phyloP scores from a whole-genome alignment of 2,113 vertebrate species.

The Apeltes quadracus region DNA sequence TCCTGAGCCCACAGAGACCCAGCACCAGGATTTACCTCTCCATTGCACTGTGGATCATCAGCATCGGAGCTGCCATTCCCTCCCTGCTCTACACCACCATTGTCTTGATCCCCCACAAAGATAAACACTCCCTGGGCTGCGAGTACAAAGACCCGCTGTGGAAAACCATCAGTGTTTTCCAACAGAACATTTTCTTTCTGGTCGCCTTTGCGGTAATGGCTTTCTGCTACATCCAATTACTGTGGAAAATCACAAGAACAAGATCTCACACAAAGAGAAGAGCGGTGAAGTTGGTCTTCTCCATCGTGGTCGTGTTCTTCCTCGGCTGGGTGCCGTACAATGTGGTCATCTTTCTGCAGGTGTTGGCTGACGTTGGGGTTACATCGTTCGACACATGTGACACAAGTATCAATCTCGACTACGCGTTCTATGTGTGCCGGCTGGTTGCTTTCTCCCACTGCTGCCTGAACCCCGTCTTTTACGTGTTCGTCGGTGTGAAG shows the following conservation, averaged over 20 bases:
- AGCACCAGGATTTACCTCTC: conserved; percentile 66
- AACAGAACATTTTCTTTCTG: conserved; percentile 83
- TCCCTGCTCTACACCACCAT: conserved; percentile 75
- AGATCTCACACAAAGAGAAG: conserved; percentile 82
- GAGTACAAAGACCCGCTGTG: conserved; percentile 58
- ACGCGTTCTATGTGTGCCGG: conserved; percentile 81
- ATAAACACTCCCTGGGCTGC: conserved; percentile 52
- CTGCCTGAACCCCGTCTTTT: conserved; percentile 92
- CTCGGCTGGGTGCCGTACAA: conserved; percentile 93
- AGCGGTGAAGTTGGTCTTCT: conserved; percentile 88
- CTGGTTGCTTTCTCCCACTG: conserved; percentile 90
- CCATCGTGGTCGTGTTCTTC: conserved; percentile 86
- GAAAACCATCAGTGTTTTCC: conserved; percentile 34
- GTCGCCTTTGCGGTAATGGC: conserved; percentile 80
- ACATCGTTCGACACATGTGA: conserved; percentile 65
- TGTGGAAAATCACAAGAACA: conserved; percentile 79
- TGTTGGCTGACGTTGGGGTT: conserved; percentile 50
- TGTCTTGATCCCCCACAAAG: conserved; percentile 18
- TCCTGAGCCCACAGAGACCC: conserved; percentile 50
- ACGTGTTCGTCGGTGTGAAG: conserved; percentile 89
- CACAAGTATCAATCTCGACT: conserved; percentile 54
- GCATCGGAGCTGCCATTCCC: conserved; percentile 81
- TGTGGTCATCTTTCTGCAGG: conserved; percentile 82
- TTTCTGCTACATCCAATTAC: conserved; percentile 86
- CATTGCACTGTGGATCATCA: conserved; percentile 79